Conservation (phyloP, 2,113 vertebrate species). For the Addax nasomaculatus region DNA sequence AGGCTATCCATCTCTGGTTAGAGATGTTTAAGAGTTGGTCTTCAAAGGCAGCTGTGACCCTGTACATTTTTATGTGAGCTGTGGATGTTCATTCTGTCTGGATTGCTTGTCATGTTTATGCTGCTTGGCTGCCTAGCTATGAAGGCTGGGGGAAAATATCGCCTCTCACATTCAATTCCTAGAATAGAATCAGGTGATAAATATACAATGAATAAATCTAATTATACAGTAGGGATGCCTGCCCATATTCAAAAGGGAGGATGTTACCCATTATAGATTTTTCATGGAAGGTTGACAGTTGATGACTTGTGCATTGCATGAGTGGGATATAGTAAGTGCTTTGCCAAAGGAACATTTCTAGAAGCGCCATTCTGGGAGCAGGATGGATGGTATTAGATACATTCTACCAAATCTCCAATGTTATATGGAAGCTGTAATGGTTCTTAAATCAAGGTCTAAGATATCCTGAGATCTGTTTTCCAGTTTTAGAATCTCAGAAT, state of each 20-base stretch:
- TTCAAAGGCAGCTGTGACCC: constrained; percentile 8
- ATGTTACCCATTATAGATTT: neutral
- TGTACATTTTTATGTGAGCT: neutral
- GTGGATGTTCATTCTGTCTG: neutral
- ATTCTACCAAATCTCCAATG: neutral
- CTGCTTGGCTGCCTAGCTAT: constrained; percentile 12
- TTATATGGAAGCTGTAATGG: neutral
- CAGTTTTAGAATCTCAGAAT: neutral
- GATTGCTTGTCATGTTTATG: neutral
- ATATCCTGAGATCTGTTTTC: neutral
- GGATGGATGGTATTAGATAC: neutral
- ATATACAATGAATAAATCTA: neutral
- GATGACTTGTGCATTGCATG: neutral
- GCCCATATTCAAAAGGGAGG: neutral
- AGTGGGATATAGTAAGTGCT: neutral
- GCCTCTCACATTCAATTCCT: constrained; percentile 14
- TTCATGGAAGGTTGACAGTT: neutral
- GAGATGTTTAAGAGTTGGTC: neutral
- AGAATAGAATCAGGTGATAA: constrained; percentile 42
- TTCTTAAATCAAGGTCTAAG: neutral
- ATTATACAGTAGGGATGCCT: neutral
- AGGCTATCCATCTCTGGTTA: neutral
- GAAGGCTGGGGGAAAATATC: neutral
- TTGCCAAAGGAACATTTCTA: neutral
- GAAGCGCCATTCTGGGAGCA: neutral